Conservation (phyloP, 2,888 invertebrate genomes). For the Tipula lateralis region DNA sequence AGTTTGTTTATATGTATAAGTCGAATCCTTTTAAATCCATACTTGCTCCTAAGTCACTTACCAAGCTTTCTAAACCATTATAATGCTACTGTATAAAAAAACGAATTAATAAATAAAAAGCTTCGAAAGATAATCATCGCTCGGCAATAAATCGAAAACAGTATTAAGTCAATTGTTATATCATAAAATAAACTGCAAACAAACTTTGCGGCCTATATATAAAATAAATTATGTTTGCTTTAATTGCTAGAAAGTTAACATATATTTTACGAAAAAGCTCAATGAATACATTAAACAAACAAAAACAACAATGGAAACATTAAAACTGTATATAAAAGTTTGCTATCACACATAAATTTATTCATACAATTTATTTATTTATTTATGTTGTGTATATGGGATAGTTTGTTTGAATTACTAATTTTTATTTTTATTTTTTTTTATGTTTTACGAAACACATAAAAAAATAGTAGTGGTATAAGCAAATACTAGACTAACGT, state of each 20-base stretch:
- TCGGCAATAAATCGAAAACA: too few species aligned
- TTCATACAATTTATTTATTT: not conserved
- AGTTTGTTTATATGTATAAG: too few species aligned
- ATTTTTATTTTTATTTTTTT: not conserved
- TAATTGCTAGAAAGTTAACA: not conserved
- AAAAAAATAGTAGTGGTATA: not conserved
- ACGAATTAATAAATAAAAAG: too few species aligned
- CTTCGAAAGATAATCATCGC: too few species aligned
- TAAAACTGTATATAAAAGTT: not conserved
- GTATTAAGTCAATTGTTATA: too few species aligned
- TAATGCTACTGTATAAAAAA: too few species aligned
- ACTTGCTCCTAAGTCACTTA: too few species aligned
- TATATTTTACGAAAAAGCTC: not conserved
- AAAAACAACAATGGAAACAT: not conserved
- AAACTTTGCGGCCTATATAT: too few species aligned
- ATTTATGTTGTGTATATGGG: not conserved
- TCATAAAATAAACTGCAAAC: too few species aligned
- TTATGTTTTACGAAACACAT: not conserved
- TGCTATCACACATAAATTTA: not conserved
- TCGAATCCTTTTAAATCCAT: too few species aligned
- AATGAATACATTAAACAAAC: not conserved
- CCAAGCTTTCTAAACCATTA: too few species aligned
- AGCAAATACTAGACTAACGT: not conserved
- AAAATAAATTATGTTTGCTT: too few species aligned
- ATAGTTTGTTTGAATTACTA: conserved; percentile 1